Evolutionary conservation across 2,113 vertebrate genomes (phyloP), one percentile per base, ranked within the genome.

Genomic region (Calidris pugnax): DNA sequence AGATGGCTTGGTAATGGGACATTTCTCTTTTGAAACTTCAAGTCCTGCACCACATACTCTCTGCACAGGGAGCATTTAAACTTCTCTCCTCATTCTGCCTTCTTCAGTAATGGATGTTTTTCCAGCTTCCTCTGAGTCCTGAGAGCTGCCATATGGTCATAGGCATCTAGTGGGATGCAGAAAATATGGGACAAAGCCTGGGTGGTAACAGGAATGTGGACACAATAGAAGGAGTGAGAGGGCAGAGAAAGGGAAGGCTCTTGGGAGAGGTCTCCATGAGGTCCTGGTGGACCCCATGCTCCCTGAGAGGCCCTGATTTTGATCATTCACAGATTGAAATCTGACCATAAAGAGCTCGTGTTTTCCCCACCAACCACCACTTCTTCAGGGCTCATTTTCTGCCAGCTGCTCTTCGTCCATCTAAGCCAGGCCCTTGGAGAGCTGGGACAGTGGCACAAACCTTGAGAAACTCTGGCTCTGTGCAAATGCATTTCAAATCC

Each of bases 101-200:
- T 50, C 32, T 57, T 20, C 57, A 57, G 4, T 27, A 43, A n/a
- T 0, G 32, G 71, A 10, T 0, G 1, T 16, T 56, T 35, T 37
- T 35, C 50, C 43, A 59, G 50, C 23, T 82, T 64, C 43, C 50
- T 64, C 50, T 13, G 33, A 43, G 41, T 56, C 32, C 48, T 9
- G 47, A 56, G 62, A n/a, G 71, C 48, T 51, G 43, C 43, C 43
- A 18, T 50, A 9, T 4, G 56, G 56, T 27, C 56, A 50, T 71
- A 39, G 56, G 63, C 23, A 16, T 6, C 27, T 13, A 3, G 6
- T 11, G 19, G 71, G 71, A 51, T 30, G 27, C 50, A 30, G 48
- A 50, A 87, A 57, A 51, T 30, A 14, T 0, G 6, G 71, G 71
- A 26, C 56, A 57, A 76, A 57, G 9, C 23, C 50, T 39, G 56